A percentile compares a stretch with the other conserved stretches of the same genome.
phyloP scores from a whole-genome alignment of 2,797 vertebrate genomes.

The Mormyrops attenuatus region DNA sequence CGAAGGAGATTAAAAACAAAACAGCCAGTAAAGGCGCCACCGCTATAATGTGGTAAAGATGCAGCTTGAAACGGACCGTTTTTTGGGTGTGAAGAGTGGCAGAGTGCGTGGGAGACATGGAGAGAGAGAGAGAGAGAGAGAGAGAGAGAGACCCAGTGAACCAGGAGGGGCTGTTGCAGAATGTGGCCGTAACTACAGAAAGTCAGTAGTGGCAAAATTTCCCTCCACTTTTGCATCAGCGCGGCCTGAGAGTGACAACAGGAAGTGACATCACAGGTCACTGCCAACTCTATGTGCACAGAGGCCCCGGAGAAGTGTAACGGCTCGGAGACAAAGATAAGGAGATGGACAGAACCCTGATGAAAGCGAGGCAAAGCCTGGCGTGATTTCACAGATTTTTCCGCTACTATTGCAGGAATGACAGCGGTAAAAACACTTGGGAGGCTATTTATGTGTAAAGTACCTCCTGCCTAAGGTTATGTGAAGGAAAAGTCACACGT shows the following conservation, averaged over 20 bases:
- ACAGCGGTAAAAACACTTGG: background rate
- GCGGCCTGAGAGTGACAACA: background rate
- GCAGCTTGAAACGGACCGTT: background rate
- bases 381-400: background rate
- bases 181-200: background rate
- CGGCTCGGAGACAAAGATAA: background rate
- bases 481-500: background rate
- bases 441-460: background rate
- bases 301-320: background rate
- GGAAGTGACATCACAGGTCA: constrained; percentile 26
- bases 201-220: background rate
- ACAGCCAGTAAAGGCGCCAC: background rate
- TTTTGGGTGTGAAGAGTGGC: background rate
- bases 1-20: background rate
- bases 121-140: background rate
- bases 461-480: background rate
- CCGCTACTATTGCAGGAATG: background rate
- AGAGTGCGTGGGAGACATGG: background rate
- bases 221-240: background rate
- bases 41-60: background rate
- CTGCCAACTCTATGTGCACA: background rate
- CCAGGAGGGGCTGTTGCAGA: background rate
- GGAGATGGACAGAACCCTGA: background rate
- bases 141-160: background rate
- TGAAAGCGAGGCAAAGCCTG: background rate